Conservation (phyloP, 2,113 vertebrate species). For the Prietella phreatophila region DNA sequence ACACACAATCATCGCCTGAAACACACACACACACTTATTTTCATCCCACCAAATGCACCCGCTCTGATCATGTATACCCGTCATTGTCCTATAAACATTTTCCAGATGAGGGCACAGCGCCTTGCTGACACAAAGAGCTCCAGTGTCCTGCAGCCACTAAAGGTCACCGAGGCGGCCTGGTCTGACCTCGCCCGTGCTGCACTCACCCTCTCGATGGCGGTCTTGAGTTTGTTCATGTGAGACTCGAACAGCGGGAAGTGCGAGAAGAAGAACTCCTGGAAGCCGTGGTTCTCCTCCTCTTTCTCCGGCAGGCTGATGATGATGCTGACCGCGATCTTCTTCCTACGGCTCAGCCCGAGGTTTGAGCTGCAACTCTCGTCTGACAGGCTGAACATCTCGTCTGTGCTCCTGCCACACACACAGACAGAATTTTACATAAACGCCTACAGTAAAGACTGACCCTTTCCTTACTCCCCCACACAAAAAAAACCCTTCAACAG, state of each 20-base stretch:
- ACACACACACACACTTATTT: conserved; percentile 59
- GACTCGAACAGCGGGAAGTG: conserved; percentile 87
- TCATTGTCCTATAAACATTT: conserved; percentile 22
- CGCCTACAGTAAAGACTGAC: not conserved
- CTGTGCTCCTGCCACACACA: conserved; percentile 72
- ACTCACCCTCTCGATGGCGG: conserved; percentile 82
- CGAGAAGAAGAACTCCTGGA: conserved; percentile 89
- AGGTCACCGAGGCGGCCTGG: not conserved
- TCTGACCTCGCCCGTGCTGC: not conserved
- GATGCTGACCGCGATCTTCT: conserved; percentile 85
- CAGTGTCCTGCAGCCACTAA: conserved; percentile 1
- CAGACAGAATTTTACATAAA: not conserved
- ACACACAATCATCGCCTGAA: conserved; percentile 85
- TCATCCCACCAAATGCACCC: not conserved
- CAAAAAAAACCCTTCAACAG: not conserved
- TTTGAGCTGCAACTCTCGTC: conserved; percentile 83
- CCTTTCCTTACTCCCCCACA: not conserved
- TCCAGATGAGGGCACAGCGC: not conserved
- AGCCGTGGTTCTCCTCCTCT: conserved; percentile 78
- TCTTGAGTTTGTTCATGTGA: conserved; percentile 87
- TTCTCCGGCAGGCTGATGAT: conserved; percentile 81
- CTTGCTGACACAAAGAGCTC: not conserved
- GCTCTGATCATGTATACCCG: not conserved
- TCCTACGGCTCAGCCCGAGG: conserved; percentile 78
- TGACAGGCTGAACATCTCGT: conserved; percentile 85